Evolutionary conservation across 2,888 invertebrate genomes (phyloP).

Genomic region (Isotomurus palustris): DNA sequence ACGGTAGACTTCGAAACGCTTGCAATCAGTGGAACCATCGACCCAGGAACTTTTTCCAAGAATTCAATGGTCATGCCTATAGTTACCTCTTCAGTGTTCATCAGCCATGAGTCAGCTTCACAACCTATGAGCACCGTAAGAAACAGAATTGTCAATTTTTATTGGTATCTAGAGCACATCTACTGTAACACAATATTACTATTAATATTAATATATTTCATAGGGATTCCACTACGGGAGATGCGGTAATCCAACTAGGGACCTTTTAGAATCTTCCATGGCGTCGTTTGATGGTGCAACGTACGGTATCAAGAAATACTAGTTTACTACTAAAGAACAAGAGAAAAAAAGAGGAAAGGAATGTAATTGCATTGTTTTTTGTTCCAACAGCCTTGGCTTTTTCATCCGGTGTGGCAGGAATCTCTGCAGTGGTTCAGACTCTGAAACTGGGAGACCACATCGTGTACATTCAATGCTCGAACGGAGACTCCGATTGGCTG

Average conservation of each 20-base stretch:
- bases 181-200: not conserved
- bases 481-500: constrained; percentile 56
- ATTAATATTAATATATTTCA: not conserved
- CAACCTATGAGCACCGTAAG: constrained; percentile 27
- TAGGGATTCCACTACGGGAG: constrained; percentile 88
- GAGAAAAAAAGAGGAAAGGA: too few relatives aligned
- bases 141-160: not conserved
- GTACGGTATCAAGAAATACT: constrained; percentile 55
- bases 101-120: constrained; percentile 37
- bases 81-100: constrained; percentile 42
- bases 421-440: constrained; percentile 35
- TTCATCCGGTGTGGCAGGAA: constrained; percentile 56
- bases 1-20: constrained; percentile 41
- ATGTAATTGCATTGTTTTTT: too few relatives aligned
- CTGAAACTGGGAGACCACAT: constrained; percentile 55
- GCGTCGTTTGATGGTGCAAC: constrained; percentile 86
- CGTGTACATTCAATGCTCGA: constrained; percentile 58
- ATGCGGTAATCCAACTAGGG: constrained; percentile 89
- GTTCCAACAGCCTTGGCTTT: constrained; percentile 49
- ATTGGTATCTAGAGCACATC: not conserved
- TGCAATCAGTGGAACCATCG: constrained; percentile 37
- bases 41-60: constrained; percentile 38
- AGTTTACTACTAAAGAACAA: too few relatives aligned
- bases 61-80: constrained; percentile 41
- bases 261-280: constrained; percentile 79